Base-by-base conservation (phyloP, 2,797 vertebrate species). In the Calcarius lapponicus region DNA sequence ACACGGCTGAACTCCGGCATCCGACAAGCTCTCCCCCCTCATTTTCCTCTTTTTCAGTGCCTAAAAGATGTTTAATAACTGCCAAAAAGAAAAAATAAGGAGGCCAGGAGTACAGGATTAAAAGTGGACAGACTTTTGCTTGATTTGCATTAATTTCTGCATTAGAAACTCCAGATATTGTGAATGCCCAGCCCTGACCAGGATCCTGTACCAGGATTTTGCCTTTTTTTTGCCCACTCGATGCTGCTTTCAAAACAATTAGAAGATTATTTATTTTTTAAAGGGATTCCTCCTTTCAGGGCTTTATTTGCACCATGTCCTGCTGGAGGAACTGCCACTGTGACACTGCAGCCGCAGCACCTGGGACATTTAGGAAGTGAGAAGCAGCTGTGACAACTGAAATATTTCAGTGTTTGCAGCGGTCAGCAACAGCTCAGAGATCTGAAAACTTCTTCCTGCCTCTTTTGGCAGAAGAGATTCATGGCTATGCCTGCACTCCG, bases 351-450 rank as follows among this genome's bases (percentile, higher is more conserved):
- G 51, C 51, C 65, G 18, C 15, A 7, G 25, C 71, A 26, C 61
- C 54, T 58, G 6, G 16, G 32, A 25, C 24, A 2, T 21, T n/a
- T 22, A 71, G 91, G 86, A 93, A 94, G 50, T 82, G 79, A 91
- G 71, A 21, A 72, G n/a, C 92, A 92, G 80, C 94, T 88, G 93
- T 90, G 73, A 74, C 25, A 88, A 69, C n/a, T 5, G 51, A 89
- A 96, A 69, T 36, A 92, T 79, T 94, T 86, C 89, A 84, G 48
- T 78, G 79, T 91, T 95, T 94, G 74, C 80, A 85, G 88, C 64
- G 76, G 73, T 56, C 42, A 95, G 65, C 40, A 74, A 24, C 31
- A 95, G 53, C 65, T 67, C 79, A 72, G 90, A 50, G 45, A 87
- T 40, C 70, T 61, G 58, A 34, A 91, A 74, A 10, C 7, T 15